Evolutionary conservation across 2,888 invertebrate species (phyloP).

Genomic region (Drosophila nr. perissopoda): DNA sequence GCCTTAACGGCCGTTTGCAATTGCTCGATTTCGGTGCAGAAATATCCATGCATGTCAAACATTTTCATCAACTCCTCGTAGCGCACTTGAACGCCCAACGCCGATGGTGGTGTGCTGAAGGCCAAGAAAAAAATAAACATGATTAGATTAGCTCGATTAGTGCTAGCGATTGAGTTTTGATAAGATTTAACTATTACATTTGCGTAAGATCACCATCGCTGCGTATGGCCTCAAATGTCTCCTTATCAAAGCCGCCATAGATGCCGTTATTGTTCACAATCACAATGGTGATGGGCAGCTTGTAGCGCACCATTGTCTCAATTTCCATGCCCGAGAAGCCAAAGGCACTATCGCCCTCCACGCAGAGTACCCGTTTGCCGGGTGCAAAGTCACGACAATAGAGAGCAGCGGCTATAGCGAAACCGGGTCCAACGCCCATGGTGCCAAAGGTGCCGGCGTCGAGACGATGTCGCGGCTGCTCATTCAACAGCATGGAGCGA

Average conservation of each 20-base stretch:
- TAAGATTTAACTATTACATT: slow-evolving; percentile 87
- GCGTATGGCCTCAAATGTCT: slow-evolving; percentile 90
- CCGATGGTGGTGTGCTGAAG: slow-evolving; percentile 93
- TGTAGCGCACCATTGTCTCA: slow-evolving; percentile 97
- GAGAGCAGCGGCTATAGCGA: slow-evolving; percentile 95
- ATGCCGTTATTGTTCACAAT: slow-evolving; percentile 98
- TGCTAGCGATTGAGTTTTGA: slow-evolving; percentile 7
- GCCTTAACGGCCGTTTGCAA: slow-evolving; percentile 89
- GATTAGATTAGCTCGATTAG: slow-evolving; percentile 41
- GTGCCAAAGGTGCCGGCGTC: slow-evolving; percentile 99
- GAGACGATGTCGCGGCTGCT: slow-evolving; percentile 92
- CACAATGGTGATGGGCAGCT: slow-evolving; percentile 94
- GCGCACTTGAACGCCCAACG: slow-evolving; percentile 90
- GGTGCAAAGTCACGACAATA: slow-evolving; percentile 94
- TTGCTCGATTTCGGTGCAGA: slow-evolving; percentile 92
- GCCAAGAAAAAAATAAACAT: slow-evolving; percentile 36
- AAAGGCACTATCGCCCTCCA: slow-evolving; percentile 98
- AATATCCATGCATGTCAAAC: slow-evolving; percentile 92
- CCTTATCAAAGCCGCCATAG: slow-evolving; percentile 93
- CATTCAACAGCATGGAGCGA: slow-evolving; percentile 93
- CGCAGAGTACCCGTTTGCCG: slow-evolving; percentile 93
- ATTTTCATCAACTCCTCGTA: slow-evolving; percentile 96
- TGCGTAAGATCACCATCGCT: slow-evolving; percentile 89
- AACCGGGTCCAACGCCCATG: slow-evolving; percentile 97
- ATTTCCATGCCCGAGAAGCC: slow-evolving; percentile 99